Conservation (phyloP, 2,113 vertebrate species). For the Hippocampus guttulatus region DNA sequence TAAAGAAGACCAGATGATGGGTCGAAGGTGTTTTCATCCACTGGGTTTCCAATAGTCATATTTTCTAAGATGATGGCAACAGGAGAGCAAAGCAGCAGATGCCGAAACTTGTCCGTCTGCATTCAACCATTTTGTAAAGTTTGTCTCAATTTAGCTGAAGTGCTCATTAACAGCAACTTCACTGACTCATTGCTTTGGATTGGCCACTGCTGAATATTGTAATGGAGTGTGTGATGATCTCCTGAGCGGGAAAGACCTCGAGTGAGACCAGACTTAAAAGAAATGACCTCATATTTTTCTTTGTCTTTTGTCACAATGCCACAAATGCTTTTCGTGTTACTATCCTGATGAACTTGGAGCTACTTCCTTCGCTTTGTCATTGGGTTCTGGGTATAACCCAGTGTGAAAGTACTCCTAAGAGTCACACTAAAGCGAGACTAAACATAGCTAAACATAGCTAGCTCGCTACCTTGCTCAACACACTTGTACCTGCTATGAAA, state of each 20-base stretch:
- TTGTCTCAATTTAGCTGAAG: constrained; percentile 25
- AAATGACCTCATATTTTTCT: constrained; percentile 34
- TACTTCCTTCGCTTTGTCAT: constrained; percentile 29
- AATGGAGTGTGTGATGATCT: constrained; percentile 20
- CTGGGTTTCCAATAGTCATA: constrained; percentile 33
- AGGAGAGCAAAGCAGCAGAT: constrained; percentile 45
- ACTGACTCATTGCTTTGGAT: constrained; percentile 15
- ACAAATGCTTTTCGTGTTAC: constrained; percentile 39
- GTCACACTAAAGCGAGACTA: constrained; percentile 15
- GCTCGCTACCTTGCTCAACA: neutral
- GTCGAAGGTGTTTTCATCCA: constrained; percentile 35
- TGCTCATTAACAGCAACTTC: constrained; percentile 19
- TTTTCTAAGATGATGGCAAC: constrained; percentile 40
- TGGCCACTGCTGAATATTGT: constrained; percentile 17
- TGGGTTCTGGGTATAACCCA: constrained; percentile 22
- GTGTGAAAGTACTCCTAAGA: constrained; percentile 25
- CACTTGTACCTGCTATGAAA: neutral
- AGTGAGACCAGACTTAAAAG: constrained; percentile 15
- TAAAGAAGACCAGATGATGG: constrained; percentile 63
- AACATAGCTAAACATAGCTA: no score
- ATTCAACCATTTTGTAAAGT: constrained; percentile 33
- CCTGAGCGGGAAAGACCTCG: constrained; percentile 5
- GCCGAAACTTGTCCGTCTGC: constrained; percentile 37
- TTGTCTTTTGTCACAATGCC: constrained; percentile 11
- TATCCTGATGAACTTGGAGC: constrained; percentile 37